Percentiles rank a stretch among this genome's conserved stretches.
Evolutionary conservation across 2,113 vertebrate genomes (phyloP).

Genomic region (Dicrurus megarhynchus): DNA sequence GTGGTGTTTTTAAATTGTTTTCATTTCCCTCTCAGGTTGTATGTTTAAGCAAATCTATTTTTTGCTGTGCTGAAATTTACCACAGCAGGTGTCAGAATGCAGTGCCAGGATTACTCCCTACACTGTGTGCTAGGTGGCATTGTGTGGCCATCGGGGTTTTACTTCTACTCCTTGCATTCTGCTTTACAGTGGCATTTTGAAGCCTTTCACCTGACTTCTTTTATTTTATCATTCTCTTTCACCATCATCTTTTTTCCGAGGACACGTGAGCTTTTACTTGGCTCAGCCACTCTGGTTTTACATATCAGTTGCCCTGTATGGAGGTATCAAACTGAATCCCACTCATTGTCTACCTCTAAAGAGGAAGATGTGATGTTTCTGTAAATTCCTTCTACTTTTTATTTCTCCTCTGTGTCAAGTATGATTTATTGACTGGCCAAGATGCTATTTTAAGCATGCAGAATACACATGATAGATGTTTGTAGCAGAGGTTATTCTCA

Average conservation of each 20-base stretch:
- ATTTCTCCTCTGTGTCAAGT: not conserved
- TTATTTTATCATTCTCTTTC: not conserved
- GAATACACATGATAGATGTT: not conserved
- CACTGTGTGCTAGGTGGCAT: not conserved
- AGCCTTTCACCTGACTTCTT: not conserved
- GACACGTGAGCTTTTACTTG: not conserved
- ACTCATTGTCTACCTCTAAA: not conserved
- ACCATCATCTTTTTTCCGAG: not conserved
- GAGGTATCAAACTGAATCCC: not conserved
- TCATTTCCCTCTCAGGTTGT: not conserved
- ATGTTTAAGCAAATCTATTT: not conserved
- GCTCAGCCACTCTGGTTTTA: not conserved
- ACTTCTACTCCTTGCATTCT: not conserved
- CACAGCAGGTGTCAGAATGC: not conserved
- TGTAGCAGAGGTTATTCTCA: not conserved
- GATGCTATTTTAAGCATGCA: slow-evolving; percentile 13
- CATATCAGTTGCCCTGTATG: not conserved
- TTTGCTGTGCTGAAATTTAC: not conserved
- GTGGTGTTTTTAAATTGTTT: not conserved
- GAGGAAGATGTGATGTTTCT: not conserved
- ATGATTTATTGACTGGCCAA: slow-evolving; percentile 24
- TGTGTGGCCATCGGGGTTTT: not conserved
- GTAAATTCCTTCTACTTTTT: not conserved
- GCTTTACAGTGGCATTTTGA: not conserved
- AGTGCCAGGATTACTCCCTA: not conserved